Evolutionary conservation across 2,888 invertebrate genomes (phyloP), one percentile per base, ranked within the genome.

Genomic region (Scaptomyza reducta): DNA sequence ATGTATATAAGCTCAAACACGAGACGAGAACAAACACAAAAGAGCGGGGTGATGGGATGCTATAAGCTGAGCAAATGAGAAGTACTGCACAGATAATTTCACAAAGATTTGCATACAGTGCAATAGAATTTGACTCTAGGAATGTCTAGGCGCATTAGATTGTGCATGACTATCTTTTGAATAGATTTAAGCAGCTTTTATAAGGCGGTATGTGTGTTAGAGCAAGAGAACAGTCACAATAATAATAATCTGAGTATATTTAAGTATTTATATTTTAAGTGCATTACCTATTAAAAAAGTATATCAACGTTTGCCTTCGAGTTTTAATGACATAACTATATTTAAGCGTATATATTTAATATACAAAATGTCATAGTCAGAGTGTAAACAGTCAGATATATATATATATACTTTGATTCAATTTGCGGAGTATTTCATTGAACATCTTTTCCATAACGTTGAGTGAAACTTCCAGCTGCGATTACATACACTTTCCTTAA

Each of bases 1-100:
- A 10, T 16, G 40, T 16, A 1, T 16, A 5, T 40, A 40, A 40
- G 16, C 40, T 40, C 9, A 16, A 38, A 14, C 14, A 38, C 14
- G 7, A 14, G 38, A 14, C 9, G 38, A 27, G 4, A 16, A 16
- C 40, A 40, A 16, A 40, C 16, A 40, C 10, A 16, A 10, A 16
- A 10, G 14, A 14, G 35, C 14, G 35, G 35, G 35, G n/a, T 9
- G 14, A 16, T 3, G 11, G 18, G 13, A 42, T 11, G 22, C 13
- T n/a, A 18, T 18, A 47, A 47, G 14, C 31, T 49, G 18, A 7
- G 7, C 2, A 22, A 54, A 31, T 54, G 14, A 11, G n/a, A 54
- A n/a, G n/a, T 14, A 22, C 11, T 22, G 4, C 14, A 9, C 29
- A 22, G 22, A 31, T 25, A 25, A 11, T 14, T 14, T 11, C n/a